Conservation (phyloP, 2,113 vertebrate genomes). For the Chrysemys picta region DNA sequence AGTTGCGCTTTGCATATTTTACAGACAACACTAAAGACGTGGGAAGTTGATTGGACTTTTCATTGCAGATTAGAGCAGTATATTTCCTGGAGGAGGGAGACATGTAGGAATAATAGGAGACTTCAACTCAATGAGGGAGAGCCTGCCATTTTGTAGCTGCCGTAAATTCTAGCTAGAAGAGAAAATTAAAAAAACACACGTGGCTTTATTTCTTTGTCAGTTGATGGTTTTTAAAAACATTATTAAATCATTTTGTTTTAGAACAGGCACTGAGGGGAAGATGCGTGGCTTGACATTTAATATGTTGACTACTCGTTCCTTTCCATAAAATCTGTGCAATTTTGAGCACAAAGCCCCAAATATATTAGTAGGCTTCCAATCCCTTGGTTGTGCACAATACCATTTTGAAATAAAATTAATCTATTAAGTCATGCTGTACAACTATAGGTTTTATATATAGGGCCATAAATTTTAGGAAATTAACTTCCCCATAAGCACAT, state of each 20-base stretch:
- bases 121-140: not conserved
- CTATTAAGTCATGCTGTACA: slow-evolving; percentile 50
- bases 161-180: not conserved
- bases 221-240: slow-evolving; percentile 28
- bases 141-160: not conserved
- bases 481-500: slow-evolving; percentile 51
- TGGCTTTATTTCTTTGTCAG: not conserved
- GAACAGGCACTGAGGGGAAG: not conserved
- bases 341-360: slow-evolving; percentile 38
- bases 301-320: slow-evolving; percentile 5
- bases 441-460: slow-evolving; percentile 65
- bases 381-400: slow-evolving; percentile 30
- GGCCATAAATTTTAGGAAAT: slow-evolving; percentile 73
- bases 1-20: not conserved
- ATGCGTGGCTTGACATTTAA: not conserved
- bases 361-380: slow-evolving; percentile 14
- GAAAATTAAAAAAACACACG: not conserved
- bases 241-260: not conserved
- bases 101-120: not conserved
- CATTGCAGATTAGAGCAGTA: not conserved
- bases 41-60: not conserved
- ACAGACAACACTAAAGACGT: not conserved
- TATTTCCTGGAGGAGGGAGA: not conserved
- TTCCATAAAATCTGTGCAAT: slow-evolving; percentile 46
- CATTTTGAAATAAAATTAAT: slow-evolving; percentile 68